Conservation (phyloP, 2,113 vertebrate genomes). For the Anhinga rufa region DNA sequence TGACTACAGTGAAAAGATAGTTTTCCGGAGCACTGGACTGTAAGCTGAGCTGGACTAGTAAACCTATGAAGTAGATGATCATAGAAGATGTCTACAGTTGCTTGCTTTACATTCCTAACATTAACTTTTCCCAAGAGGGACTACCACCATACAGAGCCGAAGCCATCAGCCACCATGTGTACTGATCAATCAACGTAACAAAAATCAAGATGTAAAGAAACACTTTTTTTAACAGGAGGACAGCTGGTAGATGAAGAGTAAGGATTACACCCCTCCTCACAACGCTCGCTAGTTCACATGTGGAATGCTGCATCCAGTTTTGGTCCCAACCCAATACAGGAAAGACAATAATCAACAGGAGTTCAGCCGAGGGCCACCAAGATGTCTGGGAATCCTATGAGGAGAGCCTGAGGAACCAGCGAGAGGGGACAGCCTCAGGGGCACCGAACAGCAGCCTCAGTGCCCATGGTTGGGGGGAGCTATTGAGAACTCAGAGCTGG, state of each 20-base stretch:
- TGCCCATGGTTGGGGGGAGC: accelerated
- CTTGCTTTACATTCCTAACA: background rate
- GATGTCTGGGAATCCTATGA: background rate
- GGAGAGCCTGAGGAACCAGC: background rate
- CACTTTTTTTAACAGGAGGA: background rate
- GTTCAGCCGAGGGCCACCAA: background rate
- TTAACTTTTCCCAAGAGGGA: background rate
- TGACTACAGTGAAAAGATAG: background rate
- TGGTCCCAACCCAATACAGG: background rate
- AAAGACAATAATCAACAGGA: background rate
- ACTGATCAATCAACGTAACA: background rate
- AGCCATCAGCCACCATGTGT: too few relatives aligned
- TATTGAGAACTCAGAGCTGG: accelerated
- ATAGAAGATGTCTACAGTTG: background rate
- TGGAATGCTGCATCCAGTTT: background rate
- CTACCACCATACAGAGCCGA: background rate
- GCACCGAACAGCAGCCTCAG: background rate
- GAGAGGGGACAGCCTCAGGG: background rate
- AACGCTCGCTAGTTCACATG: accelerated
- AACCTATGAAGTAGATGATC: background rate
- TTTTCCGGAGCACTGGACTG: background rate
- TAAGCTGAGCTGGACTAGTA: background rate
- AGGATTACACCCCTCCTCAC: accelerated
- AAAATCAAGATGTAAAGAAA: background rate
- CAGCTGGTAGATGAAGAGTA: background rate